These are phyloP conservation scores for Planiliza haematocheilus DNA, from an alignment of 2,113 vertebrate species.

Conservation along the genomic window DNA sequence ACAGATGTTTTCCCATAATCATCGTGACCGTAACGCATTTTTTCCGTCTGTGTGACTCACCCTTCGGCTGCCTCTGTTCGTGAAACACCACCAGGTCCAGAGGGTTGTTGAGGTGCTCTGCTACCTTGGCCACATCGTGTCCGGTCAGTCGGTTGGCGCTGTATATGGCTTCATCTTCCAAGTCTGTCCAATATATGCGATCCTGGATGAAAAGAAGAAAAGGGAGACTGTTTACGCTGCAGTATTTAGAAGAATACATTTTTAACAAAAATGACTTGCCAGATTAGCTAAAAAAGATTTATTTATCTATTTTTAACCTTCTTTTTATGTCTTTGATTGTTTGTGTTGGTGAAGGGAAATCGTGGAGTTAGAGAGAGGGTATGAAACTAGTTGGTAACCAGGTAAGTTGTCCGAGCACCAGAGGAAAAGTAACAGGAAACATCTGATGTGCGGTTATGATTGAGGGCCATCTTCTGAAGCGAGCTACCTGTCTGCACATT, in stretches of 20 bases:
- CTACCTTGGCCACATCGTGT: constrained; percentile 87
- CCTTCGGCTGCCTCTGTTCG: constrained; percentile 93
- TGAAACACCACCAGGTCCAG: constrained; percentile 97
- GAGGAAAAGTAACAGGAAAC: background rate
- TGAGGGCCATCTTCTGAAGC: background rate
- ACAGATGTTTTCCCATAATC: background rate
- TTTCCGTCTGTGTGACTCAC: constrained; percentile 73
- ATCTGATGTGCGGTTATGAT: background rate
- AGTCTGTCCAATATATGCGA: constrained; percentile 95
- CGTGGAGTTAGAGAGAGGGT: too few species aligned
- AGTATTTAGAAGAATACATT: too few species aligned
- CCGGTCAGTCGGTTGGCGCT: constrained; percentile 93
- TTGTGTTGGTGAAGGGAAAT: too few species aligned
- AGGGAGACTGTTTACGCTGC: too few species aligned
- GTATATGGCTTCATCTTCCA: constrained; percentile 96
- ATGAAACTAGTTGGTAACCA: too few species aligned
- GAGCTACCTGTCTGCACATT: background rate
- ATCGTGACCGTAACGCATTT: background rate
- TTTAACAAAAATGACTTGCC: too few species aligned
- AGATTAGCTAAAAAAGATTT: too few species aligned
- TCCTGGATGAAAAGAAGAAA: constrained; percentile 83
- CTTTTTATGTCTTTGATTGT: too few species aligned
- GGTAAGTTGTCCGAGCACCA: too few species aligned
- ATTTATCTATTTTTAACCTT: too few species aligned
- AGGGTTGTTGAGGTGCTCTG: constrained; percentile 95